Base-by-base conservation (phyloP, 2,113 vertebrate species). In the Phaethon lepturus region DNA sequence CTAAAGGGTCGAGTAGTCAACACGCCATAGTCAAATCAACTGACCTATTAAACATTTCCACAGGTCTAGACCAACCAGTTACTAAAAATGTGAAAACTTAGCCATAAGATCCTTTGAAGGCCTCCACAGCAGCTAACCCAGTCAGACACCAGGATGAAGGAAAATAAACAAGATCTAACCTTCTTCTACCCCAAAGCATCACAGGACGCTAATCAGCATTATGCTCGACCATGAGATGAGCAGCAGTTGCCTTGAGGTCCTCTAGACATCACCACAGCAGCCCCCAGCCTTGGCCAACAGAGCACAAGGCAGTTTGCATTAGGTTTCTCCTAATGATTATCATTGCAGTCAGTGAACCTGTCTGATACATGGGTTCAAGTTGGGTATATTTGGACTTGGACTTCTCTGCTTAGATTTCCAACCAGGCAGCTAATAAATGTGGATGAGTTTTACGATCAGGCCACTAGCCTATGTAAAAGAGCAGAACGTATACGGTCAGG, bases 301-400 rank as follows among this genome's bases (percentile, higher is more conserved):
- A 19, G 7, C 40, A 62, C 9, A 0, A 20, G 12, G 24, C 35
- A 29, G 50, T 17, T 20, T 24, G 45, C 31, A 2, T 40, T 20
- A 13, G 17, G 17, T 17, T 15, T 35, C 56, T 71, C 59, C 29
- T n/a, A 38, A 38, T 38, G 38, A 38, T 38, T 40, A 17, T 15
- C 29, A 4, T 10, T 25, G 13, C 45, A 17, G 11, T 8, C 76
- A 22, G 23, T 13, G 24, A 56, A 45, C 63, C 25, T 25, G 50
- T 9, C 78, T 13, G n/a, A 68, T 4, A 4, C 1, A 18, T 15
- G 2, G 0, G 23, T 22, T 50, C 71, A n/a, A 9, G 33, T 20
- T 17, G 33, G 64, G 40, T 13, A 6, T 19, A 12, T n/a, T 26
- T 76, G 52, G 47, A 69, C 44, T 74, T 35, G 49, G 60, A 53